Evolutionary conservation across 2,113 vertebrate genomes (phyloP), one percentile per base, ranked within the genome.

Genomic region (Struthidea cinerea): DNA sequence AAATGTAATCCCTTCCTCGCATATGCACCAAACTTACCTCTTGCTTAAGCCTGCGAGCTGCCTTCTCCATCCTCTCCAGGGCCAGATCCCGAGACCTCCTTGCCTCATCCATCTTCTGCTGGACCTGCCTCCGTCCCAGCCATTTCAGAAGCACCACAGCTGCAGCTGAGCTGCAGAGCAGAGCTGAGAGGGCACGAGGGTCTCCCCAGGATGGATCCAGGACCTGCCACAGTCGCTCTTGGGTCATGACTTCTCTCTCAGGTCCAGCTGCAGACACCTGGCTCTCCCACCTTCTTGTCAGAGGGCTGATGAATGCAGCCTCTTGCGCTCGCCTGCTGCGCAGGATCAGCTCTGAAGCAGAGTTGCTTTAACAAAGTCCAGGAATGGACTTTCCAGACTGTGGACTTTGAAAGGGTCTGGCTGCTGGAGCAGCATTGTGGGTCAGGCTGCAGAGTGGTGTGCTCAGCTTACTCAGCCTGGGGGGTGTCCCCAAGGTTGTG

Each of bases 21-120:
- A 37, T 3, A 6, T 14, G 32, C 15, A 39, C 46, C 32, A n/a
- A 11, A 26, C 49, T 55, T 79, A 97, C 97, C 95, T 96, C 76
- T 86, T 95, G 65, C 53, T 97, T 97, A 50, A 96, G 90, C 41
- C 42, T 86, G 33, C 0, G 6, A 74, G 71, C 63, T 56, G 81
- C 89, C 37, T 93, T 96, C 69, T 97, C 94, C 97, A 95, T 97
- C 23, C 24, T 75, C 4, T 94, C 69, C 81, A 97, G 49, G 30
- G 93, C 85, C 49, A 88, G n/a, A 26, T 90, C 71, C 35, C 28
- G 27, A 41, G 49, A 37, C 27, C 37, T 87, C 20, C 84, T 85
- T 1, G 69, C 93, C 64, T 94, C 95, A 13, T 96, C 75, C 81
- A 96, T 96, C 87, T 89, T 96, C 91, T 93, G 87, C 80, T 89